Evolutionary conservation across 2,888 invertebrate species (phyloP).

Genomic region (Marronus borbonicus): DNA sequence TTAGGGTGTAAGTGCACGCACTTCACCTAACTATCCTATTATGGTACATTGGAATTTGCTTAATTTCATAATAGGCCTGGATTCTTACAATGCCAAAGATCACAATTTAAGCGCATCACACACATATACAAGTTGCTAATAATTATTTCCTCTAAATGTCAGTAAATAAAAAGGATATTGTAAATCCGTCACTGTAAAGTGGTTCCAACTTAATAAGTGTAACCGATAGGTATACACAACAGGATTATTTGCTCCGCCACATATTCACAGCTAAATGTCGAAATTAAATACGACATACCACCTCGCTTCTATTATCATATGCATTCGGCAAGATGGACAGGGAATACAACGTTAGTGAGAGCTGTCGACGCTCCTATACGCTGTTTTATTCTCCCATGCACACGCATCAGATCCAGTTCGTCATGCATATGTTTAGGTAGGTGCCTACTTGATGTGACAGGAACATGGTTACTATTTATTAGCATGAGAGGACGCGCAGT

Average conservation of each 20-base stretch:
- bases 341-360: slow-evolving; percentile 5
- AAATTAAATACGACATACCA: slow-evolving; percentile 40
- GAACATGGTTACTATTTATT: slow-evolving; percentile 42
- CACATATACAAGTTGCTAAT: too few relatives aligned
- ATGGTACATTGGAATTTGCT: too few relatives aligned
- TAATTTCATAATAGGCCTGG: too few relatives aligned
- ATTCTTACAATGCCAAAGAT: too few relatives aligned
- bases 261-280: not conserved
- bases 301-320: slow-evolving; percentile 29
- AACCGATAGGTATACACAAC: not conserved
- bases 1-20: too few relatives aligned
- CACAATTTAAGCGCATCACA: too few relatives aligned
- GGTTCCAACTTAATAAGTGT: too few relatives aligned
- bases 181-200: too few relatives aligned
- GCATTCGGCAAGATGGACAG: not conserved
- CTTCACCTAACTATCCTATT: too few relatives aligned
- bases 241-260: not conserved
- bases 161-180: too few relatives aligned
- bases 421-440: slow-evolving; percentile 43
- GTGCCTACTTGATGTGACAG: slow-evolving; percentile 39
- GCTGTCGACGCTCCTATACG: slow-evolving; percentile 1
- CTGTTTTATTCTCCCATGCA: slow-evolving; percentile 22
- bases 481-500: slow-evolving; percentile 1
- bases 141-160: too few relatives aligned
- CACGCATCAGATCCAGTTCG: slow-evolving; percentile 31